Base-by-base conservation (phyloP, 2,888 invertebrate species). In the Parnassius apollo region DNA sequence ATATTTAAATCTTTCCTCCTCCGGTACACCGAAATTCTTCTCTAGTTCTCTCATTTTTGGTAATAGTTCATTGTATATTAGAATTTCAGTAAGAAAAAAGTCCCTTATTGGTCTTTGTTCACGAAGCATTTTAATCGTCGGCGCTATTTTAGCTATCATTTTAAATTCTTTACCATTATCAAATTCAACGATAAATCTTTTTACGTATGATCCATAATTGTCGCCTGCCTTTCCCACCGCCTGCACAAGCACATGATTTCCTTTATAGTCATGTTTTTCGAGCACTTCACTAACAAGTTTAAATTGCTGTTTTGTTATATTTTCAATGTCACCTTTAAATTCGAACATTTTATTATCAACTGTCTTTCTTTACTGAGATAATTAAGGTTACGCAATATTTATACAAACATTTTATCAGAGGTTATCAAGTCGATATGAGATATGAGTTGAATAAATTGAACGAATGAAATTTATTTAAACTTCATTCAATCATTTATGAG, bases 121-220 rank as follows among this genome's bases (percentile, higher is more conserved):
- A 70, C 66, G 13, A 54, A 59, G 11, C 52, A 4, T 42, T 81
- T 70, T 10, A 71, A 1, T n/a, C 18, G 49, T n/a, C 0, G 62
- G 75, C 8, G 84, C 82, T n/a, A 83, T 68, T 70, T 86, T 86
- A 0, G 75, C 82, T 9, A 86, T 71, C 68, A 85, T 76, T 18
- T 70, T 72, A 58, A 80, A 74, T n/a, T 66, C 56, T 45, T 68
- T 65, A 12, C 71, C 75, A 65, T 74, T 65, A 12, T 74, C 69
- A 65, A 53, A 53, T 66, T 74, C 65, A 9, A 76, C 69, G 1
- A 60, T 68, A 22, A 80, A 69, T 62, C 74, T 74, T 58, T 73
- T 72, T 0, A 75, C 71, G 50, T 68, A 13, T 12, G 79, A 74
- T 10, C 61, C 66, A 61, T 73, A 82, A 65, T 80, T 81, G 12